Evolutionary conservation across 2,888 invertebrate genomes (phyloP).

Genomic region (Julus scandinavius): DNA sequence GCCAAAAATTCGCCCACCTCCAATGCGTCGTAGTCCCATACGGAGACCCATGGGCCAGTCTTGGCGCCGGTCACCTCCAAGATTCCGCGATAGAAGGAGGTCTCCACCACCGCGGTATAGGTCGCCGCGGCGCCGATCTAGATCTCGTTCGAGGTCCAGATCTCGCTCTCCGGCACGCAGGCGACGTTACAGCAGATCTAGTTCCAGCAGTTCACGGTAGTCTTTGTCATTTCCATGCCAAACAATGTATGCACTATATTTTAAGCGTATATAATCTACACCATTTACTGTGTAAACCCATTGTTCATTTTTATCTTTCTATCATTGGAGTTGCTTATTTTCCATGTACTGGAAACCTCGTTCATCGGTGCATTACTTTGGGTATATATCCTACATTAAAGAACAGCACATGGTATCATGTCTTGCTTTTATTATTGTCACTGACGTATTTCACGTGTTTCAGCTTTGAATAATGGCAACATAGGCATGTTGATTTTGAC

Average conservation of each 20-base stretch:
- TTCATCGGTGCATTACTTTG: neutral
- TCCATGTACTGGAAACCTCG: neutral
- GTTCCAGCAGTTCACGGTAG: constrained; percentile 62
- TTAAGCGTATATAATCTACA: neutral
- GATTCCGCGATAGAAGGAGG: constrained; percentile 57
- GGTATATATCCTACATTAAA: neutral
- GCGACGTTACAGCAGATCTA: constrained; percentile 65
- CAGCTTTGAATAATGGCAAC: too few relatives aligned
- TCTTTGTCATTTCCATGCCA: neutral
- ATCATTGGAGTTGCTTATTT: constrained; percentile 27
- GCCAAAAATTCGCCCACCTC: constrained; percentile 63
- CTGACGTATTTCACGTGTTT: too few relatives aligned
- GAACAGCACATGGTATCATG: neutral
- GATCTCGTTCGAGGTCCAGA: constrained; percentile 64
- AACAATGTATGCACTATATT: neutral
- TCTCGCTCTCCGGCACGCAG: constrained; percentile 60
- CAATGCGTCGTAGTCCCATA: constrained; percentile 64
- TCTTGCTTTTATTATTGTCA: too few relatives aligned
- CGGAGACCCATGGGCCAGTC: constrained; percentile 61
- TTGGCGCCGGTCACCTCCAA: constrained; percentile 56
- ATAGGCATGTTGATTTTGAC: too few relatives aligned
- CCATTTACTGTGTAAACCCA: constrained; percentile 20
- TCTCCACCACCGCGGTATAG: constrained; percentile 60
- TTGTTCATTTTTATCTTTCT: neutral
- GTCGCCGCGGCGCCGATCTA: constrained; percentile 59